These are phyloP conservation scores for Martes martes DNA, from an alignment of 2,113 vertebrate species.

Conservation along the genomic window DNA sequence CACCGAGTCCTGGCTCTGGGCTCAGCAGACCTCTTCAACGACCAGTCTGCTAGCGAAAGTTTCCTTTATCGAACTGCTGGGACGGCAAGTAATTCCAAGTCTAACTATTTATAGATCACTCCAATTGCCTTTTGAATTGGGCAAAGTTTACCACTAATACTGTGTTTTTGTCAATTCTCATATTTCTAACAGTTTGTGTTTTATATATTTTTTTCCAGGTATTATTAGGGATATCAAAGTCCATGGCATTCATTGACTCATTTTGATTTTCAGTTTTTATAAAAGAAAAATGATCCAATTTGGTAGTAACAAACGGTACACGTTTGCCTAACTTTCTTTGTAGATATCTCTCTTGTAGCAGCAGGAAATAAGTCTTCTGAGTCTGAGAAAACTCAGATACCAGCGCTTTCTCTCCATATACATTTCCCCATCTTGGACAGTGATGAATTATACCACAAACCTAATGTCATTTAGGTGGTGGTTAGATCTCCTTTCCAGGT, in stretches of 20 bases:
- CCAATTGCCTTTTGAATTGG: neutral
- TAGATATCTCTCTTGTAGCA: neutral
- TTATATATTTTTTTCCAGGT: neutral
- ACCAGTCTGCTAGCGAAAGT: neutral
- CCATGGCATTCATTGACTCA: neutral
- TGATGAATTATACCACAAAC: neutral
- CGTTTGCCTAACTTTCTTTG: neutral
- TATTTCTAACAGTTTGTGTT: neutral
- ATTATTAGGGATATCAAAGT: neutral
- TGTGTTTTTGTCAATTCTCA: neutral
- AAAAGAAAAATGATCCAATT: neutral
- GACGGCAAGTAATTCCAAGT: conserved; percentile 18
- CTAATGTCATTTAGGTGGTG: neutral
- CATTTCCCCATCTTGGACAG: neutral
- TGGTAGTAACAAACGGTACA: neutral
- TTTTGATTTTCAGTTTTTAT: conserved; percentile 1
- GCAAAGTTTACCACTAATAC: neutral
- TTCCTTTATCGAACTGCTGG: neutral
- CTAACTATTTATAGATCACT: neutral
- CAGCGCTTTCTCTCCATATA: neutral
- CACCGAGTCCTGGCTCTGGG: neutral
- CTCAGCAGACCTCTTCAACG: neutral
- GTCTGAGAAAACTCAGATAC: neutral
- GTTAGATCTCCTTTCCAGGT: neutral
- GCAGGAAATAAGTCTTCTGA: neutral